Evolutionary conservation across 37 sponge, comb jelly and placozoan species (phyloP), one percentile per base, ranked within the genome.

Genomic region (Spongilla lacustris): DNA sequence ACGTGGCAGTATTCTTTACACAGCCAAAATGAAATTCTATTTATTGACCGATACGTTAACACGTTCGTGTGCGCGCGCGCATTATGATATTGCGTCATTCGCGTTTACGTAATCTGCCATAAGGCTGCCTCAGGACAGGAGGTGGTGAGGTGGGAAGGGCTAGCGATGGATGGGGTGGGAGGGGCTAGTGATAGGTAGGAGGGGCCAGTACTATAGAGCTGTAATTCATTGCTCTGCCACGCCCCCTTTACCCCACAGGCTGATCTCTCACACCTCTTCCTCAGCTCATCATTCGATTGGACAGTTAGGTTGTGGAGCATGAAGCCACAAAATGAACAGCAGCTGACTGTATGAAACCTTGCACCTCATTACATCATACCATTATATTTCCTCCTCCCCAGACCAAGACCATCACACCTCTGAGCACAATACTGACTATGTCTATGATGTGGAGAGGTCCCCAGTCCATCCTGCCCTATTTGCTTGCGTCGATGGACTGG

Each of bases 211-310:
- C 6, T 41, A 6, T 41, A n/a, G n/a, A n/a, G n/a, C n/a, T n/a
- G n/a, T n/a, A n/a, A n/a, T n/a, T n/a, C n/a, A n/a, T n/a, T n/a
- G n/a, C n/a, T n/a, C n/a, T n/a, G 49, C 22, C 21, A 33, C 71
- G 4, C 71, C 10, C 4, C 25, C 73, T 3, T 73, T 25, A 25
- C 73, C 26, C 28, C 75, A n/a, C 69, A 95, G 95, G 71, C 76
- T 72, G 96, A 96, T 76, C 87, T 94, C 30, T 93, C 94, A 34
- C 94, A 97, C 58, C 74, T 99, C 37, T 99, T 99, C 82, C 72
- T 99, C 36, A 95, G 96, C 9, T 95, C 98, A 29, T 99, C 99
- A 29, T 87, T 95, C 78, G 99, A 99, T 78, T 99, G 99, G 99
- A 97, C 96, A 49, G 93, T 99, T 24, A 97, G 95, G 67, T 80